Evolutionary conservation across 2,113 vertebrate genomes (phyloP), one percentile per base, ranked within the genome.

Genomic region (Chelonoidis abingdonii): DNA sequence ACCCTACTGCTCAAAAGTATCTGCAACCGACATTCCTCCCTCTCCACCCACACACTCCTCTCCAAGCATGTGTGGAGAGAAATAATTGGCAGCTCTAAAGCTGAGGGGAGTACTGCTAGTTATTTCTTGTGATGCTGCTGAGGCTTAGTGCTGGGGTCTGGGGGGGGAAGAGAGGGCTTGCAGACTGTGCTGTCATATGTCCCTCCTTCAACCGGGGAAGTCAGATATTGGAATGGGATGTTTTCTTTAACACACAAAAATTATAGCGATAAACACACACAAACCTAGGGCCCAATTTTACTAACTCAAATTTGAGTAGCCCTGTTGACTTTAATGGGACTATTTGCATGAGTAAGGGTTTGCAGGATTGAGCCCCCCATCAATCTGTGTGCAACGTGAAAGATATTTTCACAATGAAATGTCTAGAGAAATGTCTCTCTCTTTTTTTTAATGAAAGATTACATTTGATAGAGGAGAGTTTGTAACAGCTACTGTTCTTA

Each of bases 371-470:
- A 65, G 50, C 29, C 22, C 47, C 88, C 91, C 56, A 81, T 6
- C 0, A 0, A 17, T 6, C 13, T 3, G 21, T 10, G 24, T 29
- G 49, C 5, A 24, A 38, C n/a, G 76, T 75, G 50, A 54, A 89
- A 91, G 50, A 54, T 1, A 27, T 44, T 4, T 11, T 59, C 29
- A 31, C 29, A 62, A 31, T 31, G 59, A 90, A 41, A 79, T 22
- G 53, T 41, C 14, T 31, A 80, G 7, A 38, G n/a, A 72, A 12
- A 38, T 84, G 90, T 88, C 81, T 86, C 35, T 38, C 59, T 25
- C 10, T 53, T 84, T 53, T 69, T 69, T 24, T 1, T 8, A 53
- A 90, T 76, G 59, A 38, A 17, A 0, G 91, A 81, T 75, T 16
- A 80, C 11, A 47, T 21, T 21, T 47, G 24, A 27, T 49, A 87